Evolutionary conservation across 2,888 invertebrate species (phyloP), one percentile per base, ranked within the genome.

Genomic region (Anaspis maculata): DNA sequence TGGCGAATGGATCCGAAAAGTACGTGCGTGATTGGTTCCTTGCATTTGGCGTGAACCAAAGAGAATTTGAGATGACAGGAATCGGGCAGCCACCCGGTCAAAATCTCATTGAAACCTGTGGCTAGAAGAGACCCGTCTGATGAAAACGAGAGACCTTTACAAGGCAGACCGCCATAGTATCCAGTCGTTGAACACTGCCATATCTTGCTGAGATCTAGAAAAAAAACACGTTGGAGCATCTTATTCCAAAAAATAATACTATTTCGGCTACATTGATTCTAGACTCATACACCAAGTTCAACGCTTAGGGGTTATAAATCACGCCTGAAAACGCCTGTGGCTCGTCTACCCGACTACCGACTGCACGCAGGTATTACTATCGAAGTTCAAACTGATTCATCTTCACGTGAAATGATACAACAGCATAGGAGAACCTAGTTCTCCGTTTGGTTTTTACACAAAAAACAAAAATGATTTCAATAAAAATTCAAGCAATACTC

Each of bases 91-190:
- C 84, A 88, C 13, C 83, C 61, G 1, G 85, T 86, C 26, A 85
- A 57, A 5, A 72, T 71, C 13, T 73, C 66, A 15, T 70, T 76
- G 64, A 80, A 87, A 6, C 75, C 76, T 9, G 81, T 78, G 3
- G 77, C 83, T 24, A 88, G 54, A 13, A 86, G 57, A 1, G 86
- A 83, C n/a, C 84, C 84, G 61, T 88, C 87, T 35, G 72, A 68
- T 1, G 83, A 79, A 61, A 86, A 86, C 25, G 71, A 71, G 2
- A 77, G 67, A 23, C 73, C 70, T 12, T 70, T 68, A 13, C 78
- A 69, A 1, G 70, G 59, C 11, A 77, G 57, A 42, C 76, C 67
- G 30, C 76, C 70, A 49, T 81, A 86, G 35, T 65, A 72, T 1
- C 77, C 77, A 13, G 74, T 66, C 15, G 73, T 73, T 16, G 73